Conservation (phyloP, 2,113 vertebrate genomes). For the Elgaria multicarinata region DNA sequence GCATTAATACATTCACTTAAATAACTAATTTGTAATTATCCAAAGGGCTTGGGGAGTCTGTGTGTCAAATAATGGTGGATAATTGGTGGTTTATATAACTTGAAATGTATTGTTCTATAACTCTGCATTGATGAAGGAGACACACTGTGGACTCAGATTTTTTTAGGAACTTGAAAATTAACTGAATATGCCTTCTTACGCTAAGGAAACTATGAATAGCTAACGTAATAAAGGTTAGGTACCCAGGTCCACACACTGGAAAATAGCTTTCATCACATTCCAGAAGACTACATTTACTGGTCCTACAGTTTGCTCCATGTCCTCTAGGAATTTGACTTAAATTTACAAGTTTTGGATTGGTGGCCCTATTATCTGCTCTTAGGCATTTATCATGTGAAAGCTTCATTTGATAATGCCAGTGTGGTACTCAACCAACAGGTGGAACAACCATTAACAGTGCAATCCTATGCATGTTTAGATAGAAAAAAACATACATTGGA, state of each 20-base stretch:
- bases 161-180: neutral
- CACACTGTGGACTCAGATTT: too few species aligned
- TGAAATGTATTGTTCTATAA: neutral
- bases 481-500: too few species aligned
- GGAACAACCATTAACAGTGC: too few species aligned
- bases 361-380: conserved; percentile 9
- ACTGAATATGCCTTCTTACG: neutral
- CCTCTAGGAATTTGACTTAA: neutral
- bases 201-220: neutral
- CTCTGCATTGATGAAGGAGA: neutral
- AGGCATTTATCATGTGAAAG: neutral
- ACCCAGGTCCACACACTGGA: neutral
- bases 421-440: too few species aligned
- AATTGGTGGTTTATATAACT: neutral
- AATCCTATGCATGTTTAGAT: too few species aligned
- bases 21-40: neutral
- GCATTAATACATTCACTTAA: neutral
- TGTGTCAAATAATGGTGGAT: neutral
- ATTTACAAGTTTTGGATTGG: neutral
- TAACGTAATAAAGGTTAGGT: neutral
- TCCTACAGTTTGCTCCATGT: neutral
- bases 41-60: neutral
- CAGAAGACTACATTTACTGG: neutral
- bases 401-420: conserved; percentile 24
- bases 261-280: neutral